Base-by-base conservation (phyloP, 2,113 vertebrate species). In the Anguilla rostrata region DNA sequence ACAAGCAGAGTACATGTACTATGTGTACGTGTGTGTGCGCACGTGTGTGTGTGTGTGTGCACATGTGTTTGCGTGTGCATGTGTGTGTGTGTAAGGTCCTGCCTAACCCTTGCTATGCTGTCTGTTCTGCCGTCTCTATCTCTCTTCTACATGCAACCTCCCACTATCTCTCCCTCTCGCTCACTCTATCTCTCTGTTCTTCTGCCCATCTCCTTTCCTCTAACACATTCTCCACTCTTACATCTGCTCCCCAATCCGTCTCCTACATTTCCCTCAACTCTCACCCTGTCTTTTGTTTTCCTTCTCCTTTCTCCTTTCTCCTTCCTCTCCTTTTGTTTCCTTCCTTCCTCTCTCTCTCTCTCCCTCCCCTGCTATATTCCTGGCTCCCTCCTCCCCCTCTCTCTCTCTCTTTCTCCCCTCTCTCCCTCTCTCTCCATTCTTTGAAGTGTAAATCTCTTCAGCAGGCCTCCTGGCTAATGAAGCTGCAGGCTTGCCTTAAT, bases 391-490 rank as follows among this genome's bases (percentile, higher is more conserved):
- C 22, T 34, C 60, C 34, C 66, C 63, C 75, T 84, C 34, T 39
- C 2, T 16, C 63, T 41, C 39, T 63, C 85, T 11, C 0, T n/a
- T 87, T 29, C 22, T 40, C 86, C 82, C 86, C 82, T 43, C 34
- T 85, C 78, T 41, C 40, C 6, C 14, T 83, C 84, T 84, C 57
- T 79, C 66, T 87, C 66, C 88, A 40, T 41, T 86, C 83, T 89
- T 92, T 91, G 84, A 92, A 93, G 88, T 92, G 92, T 87, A 92
- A 93, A 93, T 91, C 86, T 83, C 29, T 90, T 71, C 85, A 90
- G 90, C 85, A 87, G 81, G 86, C 83, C 87, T 90, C 78, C 83
- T 87, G 88, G 57, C 87, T 92, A 91, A 93, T 92, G 88, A 91
- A 89, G 86, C 86, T 86, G 78, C 84, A 53, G 86, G 83, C 66